A percentile compares a stretch with the other conserved stretches of the same genome.
Evolutionary conservation across 2,797 vertebrate species (phyloP).

Genomic region (Tarsius wallacei): DNA sequence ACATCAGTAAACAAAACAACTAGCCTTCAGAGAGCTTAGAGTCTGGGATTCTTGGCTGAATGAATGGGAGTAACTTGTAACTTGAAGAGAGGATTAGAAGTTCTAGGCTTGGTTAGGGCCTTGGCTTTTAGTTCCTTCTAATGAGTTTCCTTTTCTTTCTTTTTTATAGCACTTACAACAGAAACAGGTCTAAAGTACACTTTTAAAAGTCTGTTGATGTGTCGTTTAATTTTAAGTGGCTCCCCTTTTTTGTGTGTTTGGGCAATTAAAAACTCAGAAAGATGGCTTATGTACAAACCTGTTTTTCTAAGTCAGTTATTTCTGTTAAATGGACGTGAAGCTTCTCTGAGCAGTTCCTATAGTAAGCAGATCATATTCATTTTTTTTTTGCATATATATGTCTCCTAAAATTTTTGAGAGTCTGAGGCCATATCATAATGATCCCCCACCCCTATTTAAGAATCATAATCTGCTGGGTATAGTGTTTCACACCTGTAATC

Average conservation of each 20-base stretch:
- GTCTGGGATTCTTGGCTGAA: background rate
- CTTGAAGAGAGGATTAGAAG: background rate
- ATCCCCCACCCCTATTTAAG: background rate
- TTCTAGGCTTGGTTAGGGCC: background rate
- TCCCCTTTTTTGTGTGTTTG: background rate
- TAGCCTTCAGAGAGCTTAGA: background rate
- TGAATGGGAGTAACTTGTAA: background rate
- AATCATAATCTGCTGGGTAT: too few species aligned
- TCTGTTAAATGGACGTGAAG: background rate
- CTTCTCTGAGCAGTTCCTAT: background rate
- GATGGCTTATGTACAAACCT: background rate
- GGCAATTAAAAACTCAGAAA: background rate
- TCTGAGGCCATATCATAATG: background rate
- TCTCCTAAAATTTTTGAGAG: background rate
- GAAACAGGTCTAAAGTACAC: background rate
- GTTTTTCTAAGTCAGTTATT: background rate
- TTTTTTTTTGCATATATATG: background rate
- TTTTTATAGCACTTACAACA: background rate
- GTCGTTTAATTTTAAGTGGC: slow-evolving; percentile 8
- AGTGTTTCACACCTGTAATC: too few species aligned
- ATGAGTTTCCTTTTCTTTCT: too few species aligned
- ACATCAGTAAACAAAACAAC: too few species aligned
- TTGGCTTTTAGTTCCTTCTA: background rate
- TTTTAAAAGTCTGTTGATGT: background rate
- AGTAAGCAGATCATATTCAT: background rate